Evolutionary conservation across 2,888 invertebrate species (phyloP), one percentile per base, ranked within the genome.

Genomic region (Metallyticus violacea): DNA sequence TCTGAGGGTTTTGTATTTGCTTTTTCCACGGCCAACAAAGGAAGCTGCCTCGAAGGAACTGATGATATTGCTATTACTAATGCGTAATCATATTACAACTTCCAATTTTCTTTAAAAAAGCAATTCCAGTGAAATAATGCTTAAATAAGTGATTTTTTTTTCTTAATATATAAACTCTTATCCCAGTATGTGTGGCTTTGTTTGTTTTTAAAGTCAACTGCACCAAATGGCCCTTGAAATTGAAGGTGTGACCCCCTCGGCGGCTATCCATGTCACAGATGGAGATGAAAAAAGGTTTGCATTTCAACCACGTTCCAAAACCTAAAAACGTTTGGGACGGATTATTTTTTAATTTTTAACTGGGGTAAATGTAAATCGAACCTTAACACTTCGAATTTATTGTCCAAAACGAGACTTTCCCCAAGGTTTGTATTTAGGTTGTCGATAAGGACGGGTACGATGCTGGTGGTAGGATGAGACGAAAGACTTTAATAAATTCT

Each of bases 261-360:
- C 87, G 87, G 87, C 86, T 88, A 87, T 78, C 79, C 79, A 85
- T 86, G 78, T 87, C 62, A 85, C 84, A 80, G 86, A 87, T 86
- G 87, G 86, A 88, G 88, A 87, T 86, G 85, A 87, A 78, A 81
- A 85, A 88, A 88, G 88, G 88, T 88, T 88, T 88, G 88, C 86
- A 85, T 85, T 83, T 83, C 77, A 77, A 83, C 77, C 83, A 83
- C 25, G 83, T 77, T 85, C 76, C 81, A 77, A 77, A 81, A 27
- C 62, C 27, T 83, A 26, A 83, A 83, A 77, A 28, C 7, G 25
- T 83, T 83, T 83, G 83, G 83, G 77, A 83, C 83, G 40, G 9
- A 80, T 80, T 83, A 25, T 76, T 77, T 83, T 77, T 83, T 76
- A 28, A 83, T 27, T 83, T 83, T n/a, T 81, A 77, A 28, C n/a